These are phyloP conservation scores for Microcebus lehilahytsara DNA, from an alignment of 2,113 vertebrate species.

Conservation along the genomic window DNA sequence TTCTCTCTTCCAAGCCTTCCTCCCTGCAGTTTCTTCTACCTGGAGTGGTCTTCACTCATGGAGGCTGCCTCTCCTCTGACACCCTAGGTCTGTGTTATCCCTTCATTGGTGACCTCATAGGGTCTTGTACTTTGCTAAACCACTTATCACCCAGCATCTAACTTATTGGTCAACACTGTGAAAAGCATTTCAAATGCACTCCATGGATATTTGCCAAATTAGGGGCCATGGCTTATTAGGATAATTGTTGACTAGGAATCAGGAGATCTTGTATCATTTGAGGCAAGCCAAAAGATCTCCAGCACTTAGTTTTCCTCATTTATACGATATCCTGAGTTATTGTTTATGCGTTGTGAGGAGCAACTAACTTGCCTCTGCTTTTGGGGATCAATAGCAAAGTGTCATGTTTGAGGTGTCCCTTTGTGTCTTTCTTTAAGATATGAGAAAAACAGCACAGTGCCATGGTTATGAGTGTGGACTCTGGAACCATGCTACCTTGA, in stretches of 20 bases:
- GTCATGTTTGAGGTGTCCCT: neutral
- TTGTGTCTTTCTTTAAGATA: neutral
- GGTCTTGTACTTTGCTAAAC: neutral
- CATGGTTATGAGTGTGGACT: neutral
- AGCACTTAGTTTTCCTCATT: neutral
- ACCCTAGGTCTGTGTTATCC: neutral
- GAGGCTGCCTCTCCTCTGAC: neutral
- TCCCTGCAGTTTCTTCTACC: neutral
- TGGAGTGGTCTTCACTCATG: neutral
- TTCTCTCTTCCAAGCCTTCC: neutral
- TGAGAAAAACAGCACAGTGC: neutral
- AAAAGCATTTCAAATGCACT: neutral
- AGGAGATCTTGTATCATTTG: neutral
- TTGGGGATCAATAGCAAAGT: neutral
- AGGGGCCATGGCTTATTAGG: neutral
- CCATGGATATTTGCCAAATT: neutral
- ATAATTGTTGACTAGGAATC: neutral
- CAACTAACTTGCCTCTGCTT: neutral
- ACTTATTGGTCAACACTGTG: neutral
- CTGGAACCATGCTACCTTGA: too few species aligned
- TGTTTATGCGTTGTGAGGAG: neutral
- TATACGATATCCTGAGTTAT: neutral
- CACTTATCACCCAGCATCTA: neutral
- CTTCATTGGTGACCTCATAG: neutral
- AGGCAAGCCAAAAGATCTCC: neutral